Conservation (phyloP, 2,888 invertebrate genomes). For the Litoditis marina region DNA sequence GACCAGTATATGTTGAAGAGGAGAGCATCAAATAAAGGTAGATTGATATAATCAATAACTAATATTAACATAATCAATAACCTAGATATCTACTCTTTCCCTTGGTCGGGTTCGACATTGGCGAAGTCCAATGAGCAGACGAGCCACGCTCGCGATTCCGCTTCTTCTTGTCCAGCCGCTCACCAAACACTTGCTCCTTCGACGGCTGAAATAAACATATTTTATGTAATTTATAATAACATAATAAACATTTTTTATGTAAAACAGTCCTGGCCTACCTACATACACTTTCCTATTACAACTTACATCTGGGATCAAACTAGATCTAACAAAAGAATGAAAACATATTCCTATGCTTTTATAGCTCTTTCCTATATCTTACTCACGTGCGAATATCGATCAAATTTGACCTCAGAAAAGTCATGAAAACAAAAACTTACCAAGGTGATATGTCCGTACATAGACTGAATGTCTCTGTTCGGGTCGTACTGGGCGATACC, state of each 20-base stretch:
- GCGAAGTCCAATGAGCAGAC: slow-evolving; percentile 65
- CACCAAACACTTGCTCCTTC: slow-evolving; percentile 5
- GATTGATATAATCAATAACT: no score
- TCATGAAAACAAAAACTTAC: neutral
- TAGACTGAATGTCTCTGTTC: neutral
- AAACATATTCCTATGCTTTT: no score
- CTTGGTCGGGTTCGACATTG: slow-evolving; percentile 48
- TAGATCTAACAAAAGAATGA: no score
- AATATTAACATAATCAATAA: neutral
- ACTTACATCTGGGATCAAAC: no score
- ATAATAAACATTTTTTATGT: no score
- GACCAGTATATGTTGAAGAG: no score
- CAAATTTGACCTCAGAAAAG: neutral
- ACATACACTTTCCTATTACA: slow-evolving; percentile 9
- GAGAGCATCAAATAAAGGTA: no score
- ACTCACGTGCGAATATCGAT: no score
- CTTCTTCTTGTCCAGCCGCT: slow-evolving; percentile 2
- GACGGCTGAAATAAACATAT: slow-evolving; percentile 6
- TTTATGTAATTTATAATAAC: no score
- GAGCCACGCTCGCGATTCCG: slow-evolving; percentile 61
- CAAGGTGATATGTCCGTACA: neutral
- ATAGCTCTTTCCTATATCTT: no score
- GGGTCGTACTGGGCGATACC: neutral
- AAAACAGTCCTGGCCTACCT: no score
- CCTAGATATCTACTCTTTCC: slow-evolving; percentile 17